Evolutionary conservation across 2,888 invertebrate species (phyloP).

Genomic region (Ptilodon capucinus): DNA sequence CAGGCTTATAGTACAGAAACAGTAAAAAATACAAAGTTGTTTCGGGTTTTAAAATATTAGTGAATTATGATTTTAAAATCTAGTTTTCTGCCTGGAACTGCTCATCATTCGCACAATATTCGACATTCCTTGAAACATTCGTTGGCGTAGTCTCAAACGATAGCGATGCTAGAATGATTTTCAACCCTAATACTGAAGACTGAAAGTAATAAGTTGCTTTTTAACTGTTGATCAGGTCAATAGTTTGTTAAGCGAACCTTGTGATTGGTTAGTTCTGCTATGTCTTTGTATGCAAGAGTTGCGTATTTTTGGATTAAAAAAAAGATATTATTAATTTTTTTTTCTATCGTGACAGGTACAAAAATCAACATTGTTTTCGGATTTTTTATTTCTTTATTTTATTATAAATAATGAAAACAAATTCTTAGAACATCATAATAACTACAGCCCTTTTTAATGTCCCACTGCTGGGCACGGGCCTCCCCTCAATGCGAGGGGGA

Average conservation of each 20-base stretch:
- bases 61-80: too few relatives aligned
- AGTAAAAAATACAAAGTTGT: too few relatives aligned
- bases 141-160: constrained; percentile 34
- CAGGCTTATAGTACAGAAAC: too few relatives aligned
- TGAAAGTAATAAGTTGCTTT: constrained; percentile 64
- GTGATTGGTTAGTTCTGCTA: constrained; percentile 35
- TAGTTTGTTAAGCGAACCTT: constrained; percentile 55
- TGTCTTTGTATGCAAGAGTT: constrained; percentile 18
- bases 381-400: too few relatives aligned
- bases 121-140: constrained; percentile 68
- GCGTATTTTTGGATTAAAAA: constrained; percentile 1
- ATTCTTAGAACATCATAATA: too few relatives aligned
- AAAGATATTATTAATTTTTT: not conserved
- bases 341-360: too few relatives aligned
- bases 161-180: constrained; percentile 54
- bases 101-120: constrained; percentile 26
- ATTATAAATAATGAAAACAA: too few relatives aligned
- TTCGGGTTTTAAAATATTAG: too few relatives aligned
- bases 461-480: too few relatives aligned
- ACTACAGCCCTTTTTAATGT: too few relatives aligned
- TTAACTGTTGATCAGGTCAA: constrained; percentile 71
- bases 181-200: constrained; percentile 52
- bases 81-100: constrained; percentile 12
- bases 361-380: too few relatives aligned
- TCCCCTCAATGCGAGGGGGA: too few relatives aligned